These are phyloP conservation scores for Pseudopipra pipra DNA, from an alignment of 2,113 vertebrate genomes.

Conservation along the genomic window DNA sequence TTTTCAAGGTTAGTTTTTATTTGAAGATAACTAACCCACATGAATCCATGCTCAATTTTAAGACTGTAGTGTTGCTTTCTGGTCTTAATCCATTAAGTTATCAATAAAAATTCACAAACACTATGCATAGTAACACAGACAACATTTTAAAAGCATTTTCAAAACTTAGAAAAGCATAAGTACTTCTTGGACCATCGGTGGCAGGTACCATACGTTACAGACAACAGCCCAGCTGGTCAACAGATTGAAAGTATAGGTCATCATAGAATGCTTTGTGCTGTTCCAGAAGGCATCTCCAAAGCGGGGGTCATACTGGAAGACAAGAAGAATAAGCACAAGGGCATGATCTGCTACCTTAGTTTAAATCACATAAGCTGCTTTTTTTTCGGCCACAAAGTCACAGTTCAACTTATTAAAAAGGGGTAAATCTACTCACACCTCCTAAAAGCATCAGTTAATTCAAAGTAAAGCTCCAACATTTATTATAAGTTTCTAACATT, in stretches of 20 bases:
- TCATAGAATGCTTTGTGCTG: slow-evolving; percentile 85
- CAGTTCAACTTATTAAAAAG: neutral
- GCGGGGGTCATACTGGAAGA: slow-evolving; percentile 85
- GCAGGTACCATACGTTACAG: slow-evolving; percentile 93
- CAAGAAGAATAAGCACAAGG: neutral
- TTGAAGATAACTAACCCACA: neutral
- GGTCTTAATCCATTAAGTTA: neutral
- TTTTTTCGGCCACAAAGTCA: neutral
- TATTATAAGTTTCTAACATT: neutral
- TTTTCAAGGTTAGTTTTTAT: neutral
- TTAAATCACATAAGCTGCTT: neutral
- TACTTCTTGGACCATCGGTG: slow-evolving; percentile 89
- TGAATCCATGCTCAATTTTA: neutral
- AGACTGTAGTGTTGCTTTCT: neutral
- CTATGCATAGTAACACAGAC: neutral
- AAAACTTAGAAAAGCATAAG: neutral
- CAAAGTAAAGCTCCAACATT: neutral
- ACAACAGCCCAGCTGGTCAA: slow-evolving; percentile 96
- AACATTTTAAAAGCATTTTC: neutral
- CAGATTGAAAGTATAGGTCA: slow-evolving; percentile 83
- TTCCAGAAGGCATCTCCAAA: slow-evolving; percentile 84
- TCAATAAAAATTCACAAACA: neutral
- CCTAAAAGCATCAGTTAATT: neutral
- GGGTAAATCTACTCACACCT: neutral
- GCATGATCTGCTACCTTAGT: neutral